phyloP scores from a whole-genome alignment of 2,888 invertebrate genomes.

The Idaea aversata region DNA sequence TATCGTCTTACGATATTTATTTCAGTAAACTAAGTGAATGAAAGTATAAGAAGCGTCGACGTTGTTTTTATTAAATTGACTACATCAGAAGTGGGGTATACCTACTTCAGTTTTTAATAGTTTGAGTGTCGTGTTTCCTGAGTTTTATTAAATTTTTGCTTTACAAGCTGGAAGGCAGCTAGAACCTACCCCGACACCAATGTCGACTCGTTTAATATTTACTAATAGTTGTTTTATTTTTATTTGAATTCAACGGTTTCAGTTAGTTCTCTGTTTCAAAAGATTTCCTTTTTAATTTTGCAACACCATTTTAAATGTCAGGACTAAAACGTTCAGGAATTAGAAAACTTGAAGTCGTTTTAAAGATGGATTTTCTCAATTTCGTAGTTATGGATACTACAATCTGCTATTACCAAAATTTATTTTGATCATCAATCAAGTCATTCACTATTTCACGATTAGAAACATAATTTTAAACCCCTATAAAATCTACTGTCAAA shows the following conservation, averaged over 20 bases:
- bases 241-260: neutral
- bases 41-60: neutral
- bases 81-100: slow-evolving; percentile 22
- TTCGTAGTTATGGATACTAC: neutral
- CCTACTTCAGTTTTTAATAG: slow-evolving; percentile 50
- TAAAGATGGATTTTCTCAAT: too few species aligned
- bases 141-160: slow-evolving; percentile 55
- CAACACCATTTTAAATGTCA: too few species aligned
- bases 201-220: neutral
- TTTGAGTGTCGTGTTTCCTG: slow-evolving; percentile 49
- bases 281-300: neutral
- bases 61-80: slow-evolving; percentile 21
- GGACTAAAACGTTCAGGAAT: too few species aligned
- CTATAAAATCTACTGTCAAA: neutral
- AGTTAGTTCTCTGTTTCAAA: neutral
- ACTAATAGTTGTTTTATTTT: neutral
- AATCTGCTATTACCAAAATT: neutral
- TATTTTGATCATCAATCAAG: neutral
- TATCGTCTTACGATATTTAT: neutral
- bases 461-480: neutral
- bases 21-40: neutral
- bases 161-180: slow-evolving; percentile 14
- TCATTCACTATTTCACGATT: neutral
- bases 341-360: too few species aligned
- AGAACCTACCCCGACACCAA: too few species aligned